Conservation (phyloP, 2,797 vertebrate genomes). For the Philypnodon macrostomus region DNA sequence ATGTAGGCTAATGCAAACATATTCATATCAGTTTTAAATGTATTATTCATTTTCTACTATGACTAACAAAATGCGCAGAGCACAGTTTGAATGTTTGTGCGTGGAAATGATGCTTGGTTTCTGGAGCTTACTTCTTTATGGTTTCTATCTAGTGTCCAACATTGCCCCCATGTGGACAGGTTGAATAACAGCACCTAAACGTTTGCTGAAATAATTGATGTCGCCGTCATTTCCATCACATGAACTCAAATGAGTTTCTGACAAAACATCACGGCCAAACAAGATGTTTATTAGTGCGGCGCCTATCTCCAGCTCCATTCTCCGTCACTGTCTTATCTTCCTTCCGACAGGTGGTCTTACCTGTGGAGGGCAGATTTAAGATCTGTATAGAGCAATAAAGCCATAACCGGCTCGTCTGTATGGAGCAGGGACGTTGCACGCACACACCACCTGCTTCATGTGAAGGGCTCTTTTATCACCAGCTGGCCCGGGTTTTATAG, state of each 20-base stretch:
- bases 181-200: neutral
- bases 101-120: conserved; percentile 3
- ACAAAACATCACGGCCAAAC: neutral
- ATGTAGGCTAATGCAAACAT: too few species aligned
- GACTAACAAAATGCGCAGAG: too few species aligned
- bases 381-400: conserved; percentile 77
- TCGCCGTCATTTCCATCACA: neutral
- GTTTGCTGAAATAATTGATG: neutral
- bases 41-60: too few species aligned
- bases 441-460: conserved; percentile 75
- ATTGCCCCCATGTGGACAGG: conserved; percentile 52
- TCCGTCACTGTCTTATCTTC: conserved; percentile 66
- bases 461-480: conserved; percentile 65
- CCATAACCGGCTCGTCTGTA: conserved; percentile 71
- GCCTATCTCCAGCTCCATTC: conserved; percentile 40
- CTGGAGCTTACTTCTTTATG: too few species aligned
- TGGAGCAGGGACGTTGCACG: conserved; percentile 65
- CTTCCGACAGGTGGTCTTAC: conserved; percentile 77
- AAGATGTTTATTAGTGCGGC: conserved; percentile 39
- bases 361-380: conserved; percentile 70
- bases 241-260: neutral
- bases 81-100: too few species aligned
- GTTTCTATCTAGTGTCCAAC: conserved; percentile 32
- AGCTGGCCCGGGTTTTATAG: conserved; percentile 73
- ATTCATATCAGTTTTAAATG: too few species aligned